phyloP scores from a whole-genome alignment of 2,113 vertebrate species.

The Pontoporia blainvillei region DNA sequence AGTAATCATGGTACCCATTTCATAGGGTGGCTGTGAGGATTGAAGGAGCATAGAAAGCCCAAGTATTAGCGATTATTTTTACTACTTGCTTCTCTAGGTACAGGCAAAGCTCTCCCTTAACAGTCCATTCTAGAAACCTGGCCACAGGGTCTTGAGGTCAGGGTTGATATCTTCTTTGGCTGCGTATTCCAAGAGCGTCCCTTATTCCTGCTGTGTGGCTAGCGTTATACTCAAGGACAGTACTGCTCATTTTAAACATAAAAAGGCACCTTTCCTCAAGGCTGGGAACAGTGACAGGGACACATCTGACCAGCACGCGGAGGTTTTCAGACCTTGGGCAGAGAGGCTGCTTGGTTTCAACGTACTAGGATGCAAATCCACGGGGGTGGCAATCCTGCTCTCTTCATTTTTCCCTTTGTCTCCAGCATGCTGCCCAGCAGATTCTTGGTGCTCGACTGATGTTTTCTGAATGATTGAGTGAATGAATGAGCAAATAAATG shows the following conservation, averaged over 20 bases:
- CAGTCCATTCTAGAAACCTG: not conserved
- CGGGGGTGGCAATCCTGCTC: accelerated
- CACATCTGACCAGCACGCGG: not conserved
- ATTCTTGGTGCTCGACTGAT: not conserved
- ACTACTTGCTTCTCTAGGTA: not conserved
- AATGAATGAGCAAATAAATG: not conserved
- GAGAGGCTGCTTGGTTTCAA: not conserved
- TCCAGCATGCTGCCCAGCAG: not conserved
- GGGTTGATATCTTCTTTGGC: not conserved
- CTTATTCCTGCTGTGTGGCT: not conserved
- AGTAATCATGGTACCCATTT: not conserved
- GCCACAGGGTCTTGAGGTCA: not conserved
- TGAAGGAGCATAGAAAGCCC: not conserved
- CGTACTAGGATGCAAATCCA: not conserved
- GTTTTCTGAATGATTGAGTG: not conserved
- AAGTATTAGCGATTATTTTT: not conserved
- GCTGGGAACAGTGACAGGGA: not conserved
- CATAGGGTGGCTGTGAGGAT: not conserved
- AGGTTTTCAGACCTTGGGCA: not conserved
- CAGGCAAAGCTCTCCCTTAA: not conserved
- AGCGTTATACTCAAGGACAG: accelerated
- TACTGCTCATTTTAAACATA: not conserved
- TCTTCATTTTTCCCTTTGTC: not conserved
- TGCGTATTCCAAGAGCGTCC: not conserved
- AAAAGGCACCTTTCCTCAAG: not conserved